Percentiles rank a stretch among this genome's conserved stretches.
Conservation (phyloP, 2,888 invertebrate species). For the Catocala sponsa region DNA sequence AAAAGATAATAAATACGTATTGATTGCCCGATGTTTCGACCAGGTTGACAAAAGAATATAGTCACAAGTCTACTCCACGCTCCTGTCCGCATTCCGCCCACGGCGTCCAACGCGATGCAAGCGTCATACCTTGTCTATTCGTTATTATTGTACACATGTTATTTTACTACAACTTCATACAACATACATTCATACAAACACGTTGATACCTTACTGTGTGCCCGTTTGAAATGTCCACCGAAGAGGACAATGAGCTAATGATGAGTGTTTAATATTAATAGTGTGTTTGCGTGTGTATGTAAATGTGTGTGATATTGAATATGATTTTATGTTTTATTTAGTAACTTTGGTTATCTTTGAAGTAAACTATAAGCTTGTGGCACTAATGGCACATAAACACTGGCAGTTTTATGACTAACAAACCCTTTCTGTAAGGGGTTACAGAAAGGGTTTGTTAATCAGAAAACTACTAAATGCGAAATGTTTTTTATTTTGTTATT, state of each 20-base stretch:
- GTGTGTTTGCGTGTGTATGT: constrained; percentile 2
- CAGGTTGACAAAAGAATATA: no score
- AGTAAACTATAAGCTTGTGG: no score
- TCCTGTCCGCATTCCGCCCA: constrained; percentile 44
- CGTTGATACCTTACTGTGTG: constrained; percentile 20
- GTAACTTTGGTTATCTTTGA: neutral
- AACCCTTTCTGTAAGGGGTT: no score
- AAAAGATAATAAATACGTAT: no score
- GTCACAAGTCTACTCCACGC: constrained; percentile 22
- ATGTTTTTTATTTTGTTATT: no score
- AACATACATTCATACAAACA: constrained; percentile 20
- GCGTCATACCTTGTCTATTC: constrained; percentile 60
- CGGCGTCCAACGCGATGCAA: constrained; percentile 52
- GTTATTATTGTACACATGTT: constrained; percentile 57
- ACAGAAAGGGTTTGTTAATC: no score
- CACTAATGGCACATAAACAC: no score
- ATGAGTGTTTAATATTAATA: constrained; percentile 11
- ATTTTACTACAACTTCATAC: constrained; percentile 42
- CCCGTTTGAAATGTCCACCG: constrained; percentile 28
- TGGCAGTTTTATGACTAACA: no score
- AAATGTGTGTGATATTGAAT: constrained; percentile 8
- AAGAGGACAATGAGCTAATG: constrained; percentile 46
- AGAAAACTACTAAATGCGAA: no score
- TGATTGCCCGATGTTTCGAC: no score
- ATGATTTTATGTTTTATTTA: neutral